phyloP scores from a whole-genome alignment of 2,888 invertebrate species.

The Agonopterix heracliana region DNA sequence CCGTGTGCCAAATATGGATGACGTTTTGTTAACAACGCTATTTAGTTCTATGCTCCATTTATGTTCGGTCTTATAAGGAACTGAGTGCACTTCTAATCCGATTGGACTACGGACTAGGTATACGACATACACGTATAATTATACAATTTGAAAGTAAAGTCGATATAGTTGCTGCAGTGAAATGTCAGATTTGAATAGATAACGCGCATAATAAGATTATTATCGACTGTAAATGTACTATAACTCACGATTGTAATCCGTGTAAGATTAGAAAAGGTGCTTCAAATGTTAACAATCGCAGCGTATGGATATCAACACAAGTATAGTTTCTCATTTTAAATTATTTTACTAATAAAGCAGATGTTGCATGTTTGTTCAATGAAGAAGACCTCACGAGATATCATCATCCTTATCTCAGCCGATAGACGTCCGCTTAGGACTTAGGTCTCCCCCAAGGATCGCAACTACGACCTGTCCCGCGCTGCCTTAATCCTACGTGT shows the following conservation, averaged over 20 bases:
- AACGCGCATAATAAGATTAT: slow-evolving; percentile 35
- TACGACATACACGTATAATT: slow-evolving; percentile 4
- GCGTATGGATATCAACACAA: too few relatives aligned
- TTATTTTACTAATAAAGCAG: too few relatives aligned
- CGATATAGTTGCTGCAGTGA: neutral
- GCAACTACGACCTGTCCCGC: too few relatives aligned
- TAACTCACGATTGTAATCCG: slow-evolving; percentile 13
- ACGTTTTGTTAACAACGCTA: slow-evolving; percentile 7
- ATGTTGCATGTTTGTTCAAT: too few relatives aligned
- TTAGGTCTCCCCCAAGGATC: too few relatives aligned
- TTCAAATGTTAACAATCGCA: neutral
- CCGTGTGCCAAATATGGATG: slow-evolving; percentile 13
- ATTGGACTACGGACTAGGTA: neutral
- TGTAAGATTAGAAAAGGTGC: neutral
- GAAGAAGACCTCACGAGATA: too few relatives aligned
- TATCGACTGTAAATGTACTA: slow-evolving; percentile 27
- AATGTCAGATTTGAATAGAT: slow-evolving; percentile 29
- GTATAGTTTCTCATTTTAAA: too few relatives aligned
- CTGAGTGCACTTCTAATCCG: neutral
- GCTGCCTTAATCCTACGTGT: too few relatives aligned
- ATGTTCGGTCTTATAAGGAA: neutral
- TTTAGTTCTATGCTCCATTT: neutral
- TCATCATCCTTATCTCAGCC: too few relatives aligned
- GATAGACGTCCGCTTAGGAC: too few relatives aligned
- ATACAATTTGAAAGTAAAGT: slow-evolving; percentile 9